Base-by-base conservation (phyloP, 1,140 invertebrate species). In the Microplitis mediator region DNA sequence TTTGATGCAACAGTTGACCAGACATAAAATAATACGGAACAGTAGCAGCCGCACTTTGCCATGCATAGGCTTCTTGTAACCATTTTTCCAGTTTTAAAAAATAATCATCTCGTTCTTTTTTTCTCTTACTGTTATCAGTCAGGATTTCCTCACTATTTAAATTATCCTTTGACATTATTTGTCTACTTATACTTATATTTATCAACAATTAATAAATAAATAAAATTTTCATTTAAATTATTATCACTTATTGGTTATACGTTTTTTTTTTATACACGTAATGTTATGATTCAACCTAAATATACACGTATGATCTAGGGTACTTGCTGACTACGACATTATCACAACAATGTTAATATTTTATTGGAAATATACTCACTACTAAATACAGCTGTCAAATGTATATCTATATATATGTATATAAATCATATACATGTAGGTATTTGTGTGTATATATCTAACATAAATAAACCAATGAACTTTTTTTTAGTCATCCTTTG, bases 51-150 rank as follows among this genome's bases (percentile, higher is more conserved):
- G 88, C 82, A 69, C 81, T 86, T 52, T 89, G 87, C 87, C 88
- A 89, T 5, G 85, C 84, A 74, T 88, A 87, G 8, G 84, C 87
- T 66, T 89, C 85, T 31, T 88, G 82, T n/a, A 89, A 74, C 88
- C 88, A 89, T 79, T 84, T 86, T 71, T 88, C 82, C 63, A 89
- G 75, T 76, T 87, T 85, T 51, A 74, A 74, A 79, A 89, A 89
- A 82, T 89, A 89, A 72, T 88, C 86, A 3, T 77, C 75, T 71
- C 85, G 77, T 69, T 84, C 82, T 45, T 81, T 72, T 3, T 66
- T 74, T n/a, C 71, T 64, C n/a, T 58, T 51, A 60, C 16, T 36
- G 67, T 32, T 65, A 39, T 67, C 8, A 11, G 67, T 16, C 23
- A 58, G 16, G 35, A 50, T 63, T 54, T 64, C 14, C 3, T 36